Percentiles rank a stretch among this genome's conserved stretches.
These are phyloP conservation scores for Orgyia antiqua DNA, from an alignment of 2,888 invertebrate genomes.

Conservation along the genomic window DNA sequence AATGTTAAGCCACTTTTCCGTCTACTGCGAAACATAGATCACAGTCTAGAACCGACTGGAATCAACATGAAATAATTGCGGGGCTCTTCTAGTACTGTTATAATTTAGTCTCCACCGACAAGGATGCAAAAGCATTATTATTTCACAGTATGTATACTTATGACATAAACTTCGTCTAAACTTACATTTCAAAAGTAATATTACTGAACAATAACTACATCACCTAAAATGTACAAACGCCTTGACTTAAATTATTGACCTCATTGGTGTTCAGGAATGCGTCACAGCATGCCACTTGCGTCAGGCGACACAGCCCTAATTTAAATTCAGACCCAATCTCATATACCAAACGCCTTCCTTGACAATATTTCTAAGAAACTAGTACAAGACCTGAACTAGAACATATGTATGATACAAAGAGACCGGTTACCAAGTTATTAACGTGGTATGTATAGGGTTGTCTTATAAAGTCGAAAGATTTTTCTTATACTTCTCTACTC, in stretches of 20 bases:
- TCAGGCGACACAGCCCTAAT: slow-evolving; percentile 22
- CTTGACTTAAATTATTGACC: slow-evolving; percentile 35
- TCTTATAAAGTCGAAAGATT: too few species aligned
- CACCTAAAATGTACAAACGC: slow-evolving; percentile 17
- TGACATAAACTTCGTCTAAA: too few species aligned
- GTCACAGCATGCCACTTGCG: slow-evolving; percentile 18
- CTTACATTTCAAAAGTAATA: too few species aligned
- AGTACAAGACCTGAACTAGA: slow-evolving; percentile 21
- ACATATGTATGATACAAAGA: slow-evolving; percentile 25
- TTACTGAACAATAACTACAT: slow-evolving; percentile 1
- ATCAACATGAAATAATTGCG: too few species aligned
- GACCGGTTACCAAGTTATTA: slow-evolving; percentile 16
- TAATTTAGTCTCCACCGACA: too few species aligned
- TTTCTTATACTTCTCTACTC: too few species aligned
- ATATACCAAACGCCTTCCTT: slow-evolving; percentile 38
- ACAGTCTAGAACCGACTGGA: too few species aligned
- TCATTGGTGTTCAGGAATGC: slow-evolving; percentile 31
- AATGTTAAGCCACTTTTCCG: too few species aligned
- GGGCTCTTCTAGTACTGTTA: too few species aligned
- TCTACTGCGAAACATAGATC: too few species aligned
- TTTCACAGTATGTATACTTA: too few species aligned
- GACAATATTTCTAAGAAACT: slow-evolving; percentile 34
- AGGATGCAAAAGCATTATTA: too few species aligned
- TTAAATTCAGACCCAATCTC: slow-evolving; percentile 30
- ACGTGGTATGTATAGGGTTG: slow-evolving; percentile 13